phyloP scores from a whole-genome alignment of 2,888 invertebrate species.

The Tetranychus piercei region DNA sequence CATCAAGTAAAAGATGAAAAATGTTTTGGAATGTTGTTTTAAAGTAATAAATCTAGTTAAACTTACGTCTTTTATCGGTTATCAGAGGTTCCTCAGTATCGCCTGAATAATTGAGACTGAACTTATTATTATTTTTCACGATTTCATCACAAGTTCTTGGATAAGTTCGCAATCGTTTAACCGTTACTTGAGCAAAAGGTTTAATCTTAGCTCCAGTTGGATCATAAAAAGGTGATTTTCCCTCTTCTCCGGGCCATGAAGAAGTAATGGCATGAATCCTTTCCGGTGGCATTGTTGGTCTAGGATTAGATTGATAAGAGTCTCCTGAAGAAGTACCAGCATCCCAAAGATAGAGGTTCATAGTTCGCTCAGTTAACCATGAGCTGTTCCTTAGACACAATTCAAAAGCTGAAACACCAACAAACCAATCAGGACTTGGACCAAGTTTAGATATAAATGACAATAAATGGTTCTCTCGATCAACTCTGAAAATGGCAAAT shows the following conservation, averaged over 20 bases:
- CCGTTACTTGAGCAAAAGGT: constrained; percentile 63
- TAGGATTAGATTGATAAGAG: constrained; percentile 45
- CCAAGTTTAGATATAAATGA: constrained; percentile 87
- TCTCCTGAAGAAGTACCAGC: constrained; percentile 84
- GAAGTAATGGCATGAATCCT: constrained; percentile 64
- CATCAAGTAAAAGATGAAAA: not conserved
- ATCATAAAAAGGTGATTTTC: constrained; percentile 77
- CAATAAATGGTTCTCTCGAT: constrained; percentile 72
- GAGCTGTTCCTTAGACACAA: constrained; percentile 72
- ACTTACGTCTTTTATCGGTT: not conserved
- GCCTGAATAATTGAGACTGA: not conserved
- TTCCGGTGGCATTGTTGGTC: constrained; percentile 60
- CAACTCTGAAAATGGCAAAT: constrained; percentile 71
- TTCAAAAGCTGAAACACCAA: constrained; percentile 76
- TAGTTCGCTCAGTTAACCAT: constrained; percentile 59
- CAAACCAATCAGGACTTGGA: constrained; percentile 94
- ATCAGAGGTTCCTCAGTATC: not conserved
- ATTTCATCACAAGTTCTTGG: constrained; percentile 47
- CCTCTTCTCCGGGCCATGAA: constrained; percentile 61
- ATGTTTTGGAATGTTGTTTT: not conserved
- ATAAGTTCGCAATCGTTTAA: constrained; percentile 59
- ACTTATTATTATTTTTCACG: not conserved
- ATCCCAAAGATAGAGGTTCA: constrained; percentile 85
- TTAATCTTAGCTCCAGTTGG: constrained; percentile 54
- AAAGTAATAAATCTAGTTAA: not conserved